phyloP scores from a whole-genome alignment of 2,113 vertebrate species.

The Psilopogon haemacephalus region DNA sequence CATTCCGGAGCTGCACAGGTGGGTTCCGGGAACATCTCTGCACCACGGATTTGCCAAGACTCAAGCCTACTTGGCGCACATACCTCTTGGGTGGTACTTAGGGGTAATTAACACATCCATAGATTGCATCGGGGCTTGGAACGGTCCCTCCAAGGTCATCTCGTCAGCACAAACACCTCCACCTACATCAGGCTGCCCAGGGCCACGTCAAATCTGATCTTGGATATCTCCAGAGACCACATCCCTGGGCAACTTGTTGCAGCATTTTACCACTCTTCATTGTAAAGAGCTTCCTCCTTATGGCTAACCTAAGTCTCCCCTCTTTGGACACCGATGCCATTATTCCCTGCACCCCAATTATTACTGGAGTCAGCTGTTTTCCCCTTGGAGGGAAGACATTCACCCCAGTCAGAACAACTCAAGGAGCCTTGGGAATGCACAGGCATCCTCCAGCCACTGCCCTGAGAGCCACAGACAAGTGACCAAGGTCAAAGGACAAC shows the following conservation, averaged over 20 bases:
- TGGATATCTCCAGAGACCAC: no score
- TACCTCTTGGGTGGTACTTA: rapidly evolving
- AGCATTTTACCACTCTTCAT: no score
- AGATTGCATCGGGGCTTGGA: no score
- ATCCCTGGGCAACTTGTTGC: no score
- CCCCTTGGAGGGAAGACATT: not conserved
- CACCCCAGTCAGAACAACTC: not conserved
- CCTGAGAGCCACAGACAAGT: not conserved
- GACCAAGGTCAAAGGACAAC: not conserved
- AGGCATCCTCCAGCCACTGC: not conserved
- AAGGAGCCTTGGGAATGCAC: rapidly evolving
- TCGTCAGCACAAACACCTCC: no score
- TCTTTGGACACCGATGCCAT: not conserved
- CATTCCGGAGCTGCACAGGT: rapidly evolving
- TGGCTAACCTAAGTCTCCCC: not conserved
- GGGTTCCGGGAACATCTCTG: not conserved
- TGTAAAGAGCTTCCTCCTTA: no score
- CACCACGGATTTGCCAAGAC: rapidly evolving
- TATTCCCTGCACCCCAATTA: not conserved
- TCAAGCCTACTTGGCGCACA: not conserved
- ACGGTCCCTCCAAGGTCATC: no score
- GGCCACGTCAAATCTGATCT: no score
- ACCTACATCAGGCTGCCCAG: no score
- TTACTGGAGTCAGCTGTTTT: not conserved
- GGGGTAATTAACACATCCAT: not conserved